Percentiles rank a stretch among this genome's conserved stretches.
Conservation (phyloP, 2,113 vertebrate species). For the Heloderma charlesbogerti region DNA sequence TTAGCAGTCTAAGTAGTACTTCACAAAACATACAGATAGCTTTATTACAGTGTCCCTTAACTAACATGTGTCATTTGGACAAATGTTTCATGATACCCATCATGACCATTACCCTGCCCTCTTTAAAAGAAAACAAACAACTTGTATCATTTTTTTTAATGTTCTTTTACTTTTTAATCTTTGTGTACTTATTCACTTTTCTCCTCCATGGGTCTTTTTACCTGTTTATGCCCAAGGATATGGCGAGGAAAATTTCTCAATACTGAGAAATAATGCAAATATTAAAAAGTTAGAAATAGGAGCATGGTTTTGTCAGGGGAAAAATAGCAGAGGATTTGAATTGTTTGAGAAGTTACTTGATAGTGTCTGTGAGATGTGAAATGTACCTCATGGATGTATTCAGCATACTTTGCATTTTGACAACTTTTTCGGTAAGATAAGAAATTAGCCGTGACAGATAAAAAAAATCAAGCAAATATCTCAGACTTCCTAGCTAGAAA, state of each 20-base stretch:
- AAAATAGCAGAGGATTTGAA: conserved; percentile 38
- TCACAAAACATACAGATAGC: not conserved
- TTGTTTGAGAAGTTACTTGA: conserved; percentile 61
- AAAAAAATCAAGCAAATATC: conserved; percentile 72
- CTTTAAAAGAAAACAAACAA: no score
- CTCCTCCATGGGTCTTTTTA: not conserved
- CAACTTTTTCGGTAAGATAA: conserved; percentile 74
- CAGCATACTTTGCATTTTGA: conserved; percentile 68
- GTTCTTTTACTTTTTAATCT: not conserved
- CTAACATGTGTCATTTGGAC: no score
- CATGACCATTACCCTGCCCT: not conserved
- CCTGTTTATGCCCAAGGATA: not conserved
- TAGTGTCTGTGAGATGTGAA: conserved; percentile 60
- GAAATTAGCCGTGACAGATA: conserved; percentile 77
- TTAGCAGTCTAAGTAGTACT: not conserved
- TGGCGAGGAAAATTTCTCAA: conserved; percentile 3
- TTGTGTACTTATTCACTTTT: not conserved
- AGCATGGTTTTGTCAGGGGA: not conserved
- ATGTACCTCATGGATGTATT: conserved; percentile 55
- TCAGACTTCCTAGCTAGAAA: conserved; percentile 67
- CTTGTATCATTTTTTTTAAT: no score
- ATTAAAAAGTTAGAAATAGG: conserved; percentile 28
- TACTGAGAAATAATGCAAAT: conserved; percentile 58
- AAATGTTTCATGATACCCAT: not conserved
- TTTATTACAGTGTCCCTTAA: no score